Base-by-base conservation (phyloP, 2,113 vertebrate species). In the Anoura caudifer region DNA sequence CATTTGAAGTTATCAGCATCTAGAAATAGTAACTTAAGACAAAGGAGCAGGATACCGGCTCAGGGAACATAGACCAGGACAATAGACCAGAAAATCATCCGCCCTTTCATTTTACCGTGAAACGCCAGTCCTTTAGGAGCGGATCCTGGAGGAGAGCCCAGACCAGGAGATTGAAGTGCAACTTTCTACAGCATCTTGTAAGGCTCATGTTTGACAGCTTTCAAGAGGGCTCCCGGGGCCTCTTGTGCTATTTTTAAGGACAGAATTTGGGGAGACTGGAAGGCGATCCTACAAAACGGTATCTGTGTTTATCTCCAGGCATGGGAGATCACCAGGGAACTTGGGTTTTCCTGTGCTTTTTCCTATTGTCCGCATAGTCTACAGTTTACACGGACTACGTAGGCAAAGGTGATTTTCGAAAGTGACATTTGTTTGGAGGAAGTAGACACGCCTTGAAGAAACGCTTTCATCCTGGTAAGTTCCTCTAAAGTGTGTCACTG, bases 51-150 rank as follows among this genome's bases (percentile, higher is more conserved):
- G 65, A 7, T 5, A 1, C 5, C 54, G 56, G 20, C 72, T 85
- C 38, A 36, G n/a, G 47, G 36, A 36, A 43, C 54, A 70, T 20
- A 43, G 33, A 11, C 17, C 15, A n/a, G 28, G 52, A 85, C 7
- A 61, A 50, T 13, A 69, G 36, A 38, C 26, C 6, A 16, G 36
- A 38, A 4, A 0, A 54, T 31, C 19, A n/a, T 1, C 22, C 19
- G n/a, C 2, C 17, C 14, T 54, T 65, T 36, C 15, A 47, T 61
- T 41, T 50, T 31, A 31, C 0, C 16, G 33, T 33, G 20, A 84
- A 69, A 31, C 0, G 22, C 4, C 56, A 47, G 1, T 4, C 12
- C 3, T 26, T 4, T 2, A n/a, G 54, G 10, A 43, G 12, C 1
- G 4, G 14, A 16, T 13, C 16, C 67, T 3, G 36, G 52, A 41